Conservation (phyloP, 2,113 vertebrate species). For the Rhinichthys klamathensis region DNA sequence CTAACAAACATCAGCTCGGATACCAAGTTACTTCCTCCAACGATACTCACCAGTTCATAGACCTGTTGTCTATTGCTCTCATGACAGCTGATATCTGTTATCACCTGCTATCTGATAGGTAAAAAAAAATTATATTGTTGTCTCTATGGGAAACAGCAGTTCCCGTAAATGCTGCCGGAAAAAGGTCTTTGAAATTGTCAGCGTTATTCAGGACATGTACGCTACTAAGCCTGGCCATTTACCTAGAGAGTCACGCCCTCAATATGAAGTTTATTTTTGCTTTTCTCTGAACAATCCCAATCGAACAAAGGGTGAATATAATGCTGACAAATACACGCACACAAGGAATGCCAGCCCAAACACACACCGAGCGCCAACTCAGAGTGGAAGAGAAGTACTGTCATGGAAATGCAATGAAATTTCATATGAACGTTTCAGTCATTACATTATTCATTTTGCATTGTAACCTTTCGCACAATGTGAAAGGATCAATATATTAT, state of each 20-base stretch:
- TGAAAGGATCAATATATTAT: background rate
- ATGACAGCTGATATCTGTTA: constrained; percentile 17
- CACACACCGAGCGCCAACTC: background rate
- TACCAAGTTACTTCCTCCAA: constrained; percentile 1
- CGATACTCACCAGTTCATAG: background rate
- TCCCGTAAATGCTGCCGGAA: background rate
- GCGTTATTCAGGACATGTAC: background rate
- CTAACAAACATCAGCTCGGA: background rate
- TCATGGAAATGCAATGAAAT: background rate
- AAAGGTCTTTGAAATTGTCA: background rate
- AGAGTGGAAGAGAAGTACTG: background rate
- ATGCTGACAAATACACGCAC: background rate
- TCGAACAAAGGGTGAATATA: background rate
- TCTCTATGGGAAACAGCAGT: constrained; percentile 5
- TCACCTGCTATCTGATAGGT: constrained; percentile 4
- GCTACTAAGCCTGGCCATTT: background rate
- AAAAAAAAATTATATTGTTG: background rate
- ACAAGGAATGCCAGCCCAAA: background rate
- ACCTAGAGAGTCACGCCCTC: background rate
- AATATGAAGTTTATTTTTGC: background rate
- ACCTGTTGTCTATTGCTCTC: background rate
- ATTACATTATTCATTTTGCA: background rate
- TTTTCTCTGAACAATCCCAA: constrained; percentile 6
- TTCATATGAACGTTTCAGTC: background rate
- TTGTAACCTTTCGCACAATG: background rate